Base-by-base conservation (phyloP, 2,797 vertebrate species). In the Muscicapa striata region DNA sequence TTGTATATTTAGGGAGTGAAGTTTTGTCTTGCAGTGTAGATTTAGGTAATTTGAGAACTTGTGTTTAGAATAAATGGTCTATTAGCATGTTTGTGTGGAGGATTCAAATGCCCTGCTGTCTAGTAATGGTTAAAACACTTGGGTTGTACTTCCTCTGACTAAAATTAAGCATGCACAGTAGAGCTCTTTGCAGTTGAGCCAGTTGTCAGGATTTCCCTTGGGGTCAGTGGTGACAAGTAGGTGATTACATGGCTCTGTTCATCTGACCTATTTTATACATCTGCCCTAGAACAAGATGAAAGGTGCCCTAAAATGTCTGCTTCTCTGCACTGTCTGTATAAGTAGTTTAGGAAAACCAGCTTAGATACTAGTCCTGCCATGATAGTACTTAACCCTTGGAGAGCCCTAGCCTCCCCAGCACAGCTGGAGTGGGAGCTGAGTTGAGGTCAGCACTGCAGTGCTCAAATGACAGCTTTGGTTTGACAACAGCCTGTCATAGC, bases 141-240 rank as follows among this genome's bases (percentile, higher is more conserved):
- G 66, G 58, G 32, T 59, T 86, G 36, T 58, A 78, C 51, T 75
- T 85, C 48, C 81, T 91, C 62, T 86, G 82, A 64, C 76, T 86
- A 48, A 94, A 91, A 93, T 84, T 34, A 83, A 57, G 24, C 67
- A 58, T 69, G 73, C 58, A 58, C 29, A n/a, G 6, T 38, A 63
- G 48, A 88, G 36, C 73, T 91, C 46, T 78, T 58, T 75, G 62
- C 70, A 68, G 77, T 48, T 62, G 61, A 93, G 72, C 7, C 3
- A 81, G 76, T 62, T 87, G 69, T 83, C 72, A 52, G 21, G 66
- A 40, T 94, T 94, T 90, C 69, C 62, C 82, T 78, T 68, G 89
- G 83, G 87, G 38, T 91, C 69, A 87, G 59, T 84, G 69, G 68
- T 90, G 76, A 91, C 69, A 91, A 94, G 73, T 38, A 75, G 82